Evolutionary conservation across 2,888 invertebrate genomes (phyloP).

Genomic region (Euzophera pinguis): DNA sequence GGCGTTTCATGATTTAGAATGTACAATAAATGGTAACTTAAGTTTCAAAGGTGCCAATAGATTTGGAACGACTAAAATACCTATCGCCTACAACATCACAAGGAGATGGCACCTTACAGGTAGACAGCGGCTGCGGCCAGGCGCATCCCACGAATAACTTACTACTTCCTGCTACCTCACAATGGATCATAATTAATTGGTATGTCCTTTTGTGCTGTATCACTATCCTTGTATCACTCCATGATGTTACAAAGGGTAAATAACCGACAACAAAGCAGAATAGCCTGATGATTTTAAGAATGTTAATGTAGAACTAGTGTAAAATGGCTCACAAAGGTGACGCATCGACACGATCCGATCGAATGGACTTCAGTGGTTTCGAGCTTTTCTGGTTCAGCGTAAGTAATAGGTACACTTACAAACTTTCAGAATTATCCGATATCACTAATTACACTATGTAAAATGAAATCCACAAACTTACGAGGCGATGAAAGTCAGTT

Average conservation of each 20-base stretch:
- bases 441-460: conserved; percentile 55
- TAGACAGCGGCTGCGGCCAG: conserved; percentile 19
- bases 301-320: conserved; percentile 52
- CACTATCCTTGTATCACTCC: not conserved
- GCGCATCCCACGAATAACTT: conserved; percentile 27
- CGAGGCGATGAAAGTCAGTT: conserved; percentile 77
- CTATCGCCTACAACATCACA: conserved; percentile 12
- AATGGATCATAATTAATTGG: conserved; percentile 58
- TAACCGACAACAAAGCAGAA: conserved; percentile 1
- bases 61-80: not conserved
- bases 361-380: conserved; percentile 58
- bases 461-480: conserved; percentile 70
- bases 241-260: not conserved
- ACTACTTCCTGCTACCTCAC: conserved; percentile 22
- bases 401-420: conserved; percentile 28
- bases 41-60: too few relatives aligned
- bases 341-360: conserved; percentile 77
- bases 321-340: conserved; percentile 78
- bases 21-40: not conserved
- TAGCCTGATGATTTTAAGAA: conserved; percentile 21
- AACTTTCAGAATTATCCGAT: conserved; percentile 22
- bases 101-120: conserved; percentile 27
- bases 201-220: conserved; percentile 23
- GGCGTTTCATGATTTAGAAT: too few relatives aligned
- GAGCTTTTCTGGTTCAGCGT: conserved; percentile 25